Evolutionary conservation across 1,140 invertebrate species (phyloP).

Genomic region (Calephelis nemesis): DNA sequence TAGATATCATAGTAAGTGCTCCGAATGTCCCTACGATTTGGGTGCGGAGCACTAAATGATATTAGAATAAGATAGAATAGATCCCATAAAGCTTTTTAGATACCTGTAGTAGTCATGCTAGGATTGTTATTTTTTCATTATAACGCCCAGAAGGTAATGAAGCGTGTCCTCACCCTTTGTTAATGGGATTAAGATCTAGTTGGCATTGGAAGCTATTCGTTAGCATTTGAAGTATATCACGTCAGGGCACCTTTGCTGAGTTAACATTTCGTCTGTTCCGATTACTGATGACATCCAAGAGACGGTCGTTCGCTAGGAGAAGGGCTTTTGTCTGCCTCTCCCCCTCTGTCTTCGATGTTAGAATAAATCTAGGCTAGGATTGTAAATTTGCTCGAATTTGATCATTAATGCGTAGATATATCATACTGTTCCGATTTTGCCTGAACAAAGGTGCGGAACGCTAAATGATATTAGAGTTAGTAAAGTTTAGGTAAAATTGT

Average conservation of each 20-base stretch:
- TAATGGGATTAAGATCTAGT: neutral
- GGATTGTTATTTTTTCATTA: neutral
- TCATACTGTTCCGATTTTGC: conserved; percentile 37
- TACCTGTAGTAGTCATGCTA: neutral
- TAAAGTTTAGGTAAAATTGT: conserved; percentile 8
- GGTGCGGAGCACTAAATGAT: conserved; percentile 13
- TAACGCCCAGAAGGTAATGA: neutral
- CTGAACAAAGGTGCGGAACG: conserved; percentile 28
- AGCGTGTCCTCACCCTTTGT: neutral
- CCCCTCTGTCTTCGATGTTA: conserved; percentile 26
- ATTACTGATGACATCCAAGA: neutral
- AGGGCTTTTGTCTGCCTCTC: conserved; percentile 23
- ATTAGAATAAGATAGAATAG: conserved; percentile 2
- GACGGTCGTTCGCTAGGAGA: conserved; percentile 37
- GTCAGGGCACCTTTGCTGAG: neutral
- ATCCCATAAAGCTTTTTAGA: neutral
- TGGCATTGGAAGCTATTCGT: neutral
- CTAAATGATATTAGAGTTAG: conserved; percentile 43
- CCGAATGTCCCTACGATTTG: conserved; percentile 4
- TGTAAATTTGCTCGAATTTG: conserved; percentile 43
- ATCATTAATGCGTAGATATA: conserved; percentile 39
- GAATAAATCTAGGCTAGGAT: conserved; percentile 29
- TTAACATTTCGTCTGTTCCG: neutral
- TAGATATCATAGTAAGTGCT: conserved; percentile 15
- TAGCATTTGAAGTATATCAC: no score